phyloP scores from a whole-genome alignment of 2,113 vertebrate species.

The Hypocryptadius cinnamomeus region DNA sequence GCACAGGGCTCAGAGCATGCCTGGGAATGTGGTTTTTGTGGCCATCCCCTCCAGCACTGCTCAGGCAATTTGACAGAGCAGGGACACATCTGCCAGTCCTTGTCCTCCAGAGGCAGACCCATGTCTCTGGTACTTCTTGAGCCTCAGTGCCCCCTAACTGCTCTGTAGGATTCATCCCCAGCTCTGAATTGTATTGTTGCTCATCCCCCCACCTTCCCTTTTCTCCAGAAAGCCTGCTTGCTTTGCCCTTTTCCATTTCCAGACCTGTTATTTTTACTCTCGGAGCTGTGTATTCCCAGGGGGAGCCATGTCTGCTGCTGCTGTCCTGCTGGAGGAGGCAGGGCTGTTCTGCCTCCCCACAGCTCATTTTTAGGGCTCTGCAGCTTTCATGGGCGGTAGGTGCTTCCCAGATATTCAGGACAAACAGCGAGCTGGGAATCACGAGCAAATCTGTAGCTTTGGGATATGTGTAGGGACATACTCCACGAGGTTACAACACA shows the following conservation, averaged over 20 bases:
- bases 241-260: background rate
- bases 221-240: background rate
- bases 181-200: background rate
- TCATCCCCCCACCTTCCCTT: background rate
- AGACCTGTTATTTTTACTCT: background rate
- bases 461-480: rapidly evolving
- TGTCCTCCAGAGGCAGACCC: rapidly evolving
- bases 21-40: background rate
- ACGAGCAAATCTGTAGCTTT: rapidly evolving
- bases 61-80: background rate
- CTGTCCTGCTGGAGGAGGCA: background rate
- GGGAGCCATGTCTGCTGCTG: background rate
- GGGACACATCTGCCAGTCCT: background rate
- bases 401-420: background rate
- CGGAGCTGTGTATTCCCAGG: background rate
- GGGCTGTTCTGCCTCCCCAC: background rate
- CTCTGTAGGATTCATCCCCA: background rate
- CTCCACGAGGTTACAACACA: background rate
- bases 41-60: background rate
- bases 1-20: background rate
- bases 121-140: background rate
- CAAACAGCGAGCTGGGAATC: background rate
- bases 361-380: background rate
- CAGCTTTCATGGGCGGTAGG: background rate
- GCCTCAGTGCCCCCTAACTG: background rate